Conservation (phyloP, 2,888 invertebrate species). For the Harmothoe impar region DNA sequence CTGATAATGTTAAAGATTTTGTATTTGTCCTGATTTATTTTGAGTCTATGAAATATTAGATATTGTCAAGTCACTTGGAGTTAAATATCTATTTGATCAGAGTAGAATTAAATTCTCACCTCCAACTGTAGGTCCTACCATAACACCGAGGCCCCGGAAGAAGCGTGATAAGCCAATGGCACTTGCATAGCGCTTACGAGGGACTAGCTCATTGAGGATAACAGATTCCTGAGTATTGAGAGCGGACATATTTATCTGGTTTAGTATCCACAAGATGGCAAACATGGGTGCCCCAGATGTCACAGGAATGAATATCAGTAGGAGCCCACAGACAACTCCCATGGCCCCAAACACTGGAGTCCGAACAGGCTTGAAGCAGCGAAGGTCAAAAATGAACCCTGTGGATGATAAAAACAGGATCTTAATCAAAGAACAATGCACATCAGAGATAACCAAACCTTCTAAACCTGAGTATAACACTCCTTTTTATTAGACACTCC, state of each 20-base stretch:
- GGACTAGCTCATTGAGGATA: slow-evolving; percentile 46
- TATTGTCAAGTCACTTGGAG: too few species aligned
- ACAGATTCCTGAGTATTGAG: slow-evolving; percentile 43
- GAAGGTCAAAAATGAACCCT: slow-evolving; percentile 43
- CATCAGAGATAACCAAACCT: too few species aligned
- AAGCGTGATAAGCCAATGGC: slow-evolving; percentile 60
- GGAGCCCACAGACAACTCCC: not conserved
- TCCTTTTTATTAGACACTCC: too few species aligned
- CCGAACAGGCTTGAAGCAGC: not conserved
- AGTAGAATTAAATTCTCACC: too few species aligned
- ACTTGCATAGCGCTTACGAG: not conserved
- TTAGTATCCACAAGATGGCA: not conserved
- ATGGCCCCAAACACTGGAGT: not conserved
- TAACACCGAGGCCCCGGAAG: slow-evolving; percentile 44
- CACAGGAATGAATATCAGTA: not conserved
- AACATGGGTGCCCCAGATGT: not conserved
- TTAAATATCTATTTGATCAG: too few species aligned
- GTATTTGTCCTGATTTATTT: too few species aligned
- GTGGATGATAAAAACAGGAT: not conserved
- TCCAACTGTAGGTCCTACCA: slow-evolving; percentile 56
- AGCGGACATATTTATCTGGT: not conserved
- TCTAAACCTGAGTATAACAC: too few species aligned
- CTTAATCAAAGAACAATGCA: too few species aligned
- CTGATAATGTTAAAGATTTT: not conserved
- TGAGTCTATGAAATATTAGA: too few species aligned